phyloP scores from a whole-genome alignment of 2,888 invertebrate species.

The Eubasilissa splendida region DNA sequence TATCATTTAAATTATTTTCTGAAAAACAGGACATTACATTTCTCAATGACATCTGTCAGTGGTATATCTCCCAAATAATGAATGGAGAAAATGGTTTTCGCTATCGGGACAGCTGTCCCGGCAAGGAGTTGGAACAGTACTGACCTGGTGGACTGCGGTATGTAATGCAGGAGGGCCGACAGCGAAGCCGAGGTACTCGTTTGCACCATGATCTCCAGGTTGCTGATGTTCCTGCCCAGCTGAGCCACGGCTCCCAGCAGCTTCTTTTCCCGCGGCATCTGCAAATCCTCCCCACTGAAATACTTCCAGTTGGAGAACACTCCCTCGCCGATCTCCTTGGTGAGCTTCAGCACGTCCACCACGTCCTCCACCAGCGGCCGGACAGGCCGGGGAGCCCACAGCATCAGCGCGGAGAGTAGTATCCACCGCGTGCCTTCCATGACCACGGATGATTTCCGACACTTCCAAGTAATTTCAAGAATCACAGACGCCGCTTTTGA shows the following conservation, averaged over 20 bases:
- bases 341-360: constrained; percentile 73
- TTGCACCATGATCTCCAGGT: constrained; percentile 60
- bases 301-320: constrained; percentile 78
- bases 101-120: constrained; percentile 60
- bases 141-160: constrained; percentile 60
- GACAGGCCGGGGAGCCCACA: constrained; percentile 61
- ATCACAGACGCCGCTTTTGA: too few species aligned
- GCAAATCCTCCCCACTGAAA: constrained; percentile 72
- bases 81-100: too few species aligned
- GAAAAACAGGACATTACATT: too few species aligned
- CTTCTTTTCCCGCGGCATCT: constrained; percentile 75
- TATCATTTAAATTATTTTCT: too few species aligned
- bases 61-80: too few species aligned
- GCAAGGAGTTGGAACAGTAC: background rate
- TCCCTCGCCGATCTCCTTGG: constrained; percentile 75
- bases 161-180: constrained; percentile 61
- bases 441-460: too few species aligned
- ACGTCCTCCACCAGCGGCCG: constrained; percentile 73
- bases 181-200: constrained; percentile 59
- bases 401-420: background rate
- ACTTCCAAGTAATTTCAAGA: too few species aligned
- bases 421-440: background rate
- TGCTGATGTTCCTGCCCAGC: constrained; percentile 59
- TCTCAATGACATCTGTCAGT: too few species aligned
- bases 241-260: constrained; percentile 75